These are phyloP conservation scores for Cynodonichthys magdalenae DNA, from an alignment of 2,797 vertebrate genomes.

Conservation along the genomic window DNA sequence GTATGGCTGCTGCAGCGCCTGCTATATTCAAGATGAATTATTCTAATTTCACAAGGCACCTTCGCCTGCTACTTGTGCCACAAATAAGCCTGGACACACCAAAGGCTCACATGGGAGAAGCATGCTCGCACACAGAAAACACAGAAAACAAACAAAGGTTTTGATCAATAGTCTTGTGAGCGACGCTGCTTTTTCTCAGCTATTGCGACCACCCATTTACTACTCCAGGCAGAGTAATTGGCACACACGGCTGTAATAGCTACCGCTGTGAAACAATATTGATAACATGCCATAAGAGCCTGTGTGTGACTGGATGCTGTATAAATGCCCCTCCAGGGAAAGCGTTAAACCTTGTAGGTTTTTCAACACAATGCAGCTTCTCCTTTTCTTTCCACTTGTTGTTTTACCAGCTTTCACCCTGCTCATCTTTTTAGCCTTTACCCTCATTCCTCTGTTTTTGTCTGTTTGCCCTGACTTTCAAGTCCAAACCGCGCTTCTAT, in stretches of 20 bases:
- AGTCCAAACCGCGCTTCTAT: conserved; percentile 14
- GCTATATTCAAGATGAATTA: conserved; percentile 56
- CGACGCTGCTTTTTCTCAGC: conserved; percentile 47
- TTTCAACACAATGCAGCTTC: conserved; percentile 17
- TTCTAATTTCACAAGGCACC: conserved; percentile 59
- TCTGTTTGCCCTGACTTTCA: neutral
- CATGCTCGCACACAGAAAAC: conserved; percentile 11
- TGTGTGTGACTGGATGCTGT: conserved; percentile 12
- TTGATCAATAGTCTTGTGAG: conserved; percentile 67
- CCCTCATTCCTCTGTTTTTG: neutral
- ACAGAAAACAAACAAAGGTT: conserved; percentile 28
- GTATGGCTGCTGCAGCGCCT: conserved; percentile 19
- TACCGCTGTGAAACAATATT: conserved; percentile 59
- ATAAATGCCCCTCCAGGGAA: conserved; percentile 51
- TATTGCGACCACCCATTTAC: conserved; percentile 46
- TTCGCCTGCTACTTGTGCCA: conserved; percentile 29
- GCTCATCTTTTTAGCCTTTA: neutral
- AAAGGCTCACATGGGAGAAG: conserved; percentile 21
- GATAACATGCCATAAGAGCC: conserved; percentile 48
- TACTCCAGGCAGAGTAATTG: conserved; percentile 67
- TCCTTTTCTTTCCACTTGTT: conserved; percentile 2
- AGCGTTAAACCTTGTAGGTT: conserved; percentile 42
- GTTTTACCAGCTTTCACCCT: conserved; percentile 15
- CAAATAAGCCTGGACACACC: conserved; percentile 12
- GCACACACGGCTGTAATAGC: conserved; percentile 50